Base-by-base conservation (phyloP, 2,113 vertebrate genomes). In the Elephantulus edwardii region DNA sequence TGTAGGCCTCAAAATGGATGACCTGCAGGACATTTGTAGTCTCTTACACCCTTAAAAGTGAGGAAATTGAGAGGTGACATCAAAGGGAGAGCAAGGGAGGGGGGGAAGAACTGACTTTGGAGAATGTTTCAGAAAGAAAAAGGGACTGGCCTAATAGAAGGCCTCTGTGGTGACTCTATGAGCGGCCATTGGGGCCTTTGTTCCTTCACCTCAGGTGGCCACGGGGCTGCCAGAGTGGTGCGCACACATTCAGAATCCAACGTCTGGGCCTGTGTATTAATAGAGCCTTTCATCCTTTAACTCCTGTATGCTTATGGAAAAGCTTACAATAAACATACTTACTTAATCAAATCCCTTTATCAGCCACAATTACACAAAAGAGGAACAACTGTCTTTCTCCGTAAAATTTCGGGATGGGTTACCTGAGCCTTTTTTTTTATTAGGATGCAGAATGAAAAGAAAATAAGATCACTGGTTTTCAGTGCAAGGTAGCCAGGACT, bases 1-100 rank as follows among this genome's bases (percentile, higher is more conserved):
- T 12, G 44, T 30, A 58, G 90, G 52, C 11, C 68, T 83, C 40
- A 24, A 58, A 81, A 91, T 2, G 17, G 30, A 64, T 17, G 38
- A 70, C 30, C 48, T 42, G 50, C 20, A 88, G 82, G 78, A 74
- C 66, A 50, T 44, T 50, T 58, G 44, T 30, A 74, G 71, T 68
- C 33, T 91, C 88, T 80, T 91, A 93, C 93, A 90, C 81, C 56
- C 38, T 44, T n/a, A 12, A 89, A 93, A 91, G 78, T 92, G 75
- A 95, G 72, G 48, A 88, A 72, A 91, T 26, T 68, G 38, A 84
- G 70, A 87, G 77, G 30, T 81, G 89, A 84, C 44, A 89, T 91
- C 77, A 92, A 93, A 94, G 80, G 20, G 60, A 62, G 60, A 8
- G 60, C n/a, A n/a, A 33, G 12, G 19, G 62, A 64, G 33, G 4